Evolutionary conservation across 2,113 vertebrate species (phyloP).

Genomic region (Oreotragus oreotragus): DNA sequence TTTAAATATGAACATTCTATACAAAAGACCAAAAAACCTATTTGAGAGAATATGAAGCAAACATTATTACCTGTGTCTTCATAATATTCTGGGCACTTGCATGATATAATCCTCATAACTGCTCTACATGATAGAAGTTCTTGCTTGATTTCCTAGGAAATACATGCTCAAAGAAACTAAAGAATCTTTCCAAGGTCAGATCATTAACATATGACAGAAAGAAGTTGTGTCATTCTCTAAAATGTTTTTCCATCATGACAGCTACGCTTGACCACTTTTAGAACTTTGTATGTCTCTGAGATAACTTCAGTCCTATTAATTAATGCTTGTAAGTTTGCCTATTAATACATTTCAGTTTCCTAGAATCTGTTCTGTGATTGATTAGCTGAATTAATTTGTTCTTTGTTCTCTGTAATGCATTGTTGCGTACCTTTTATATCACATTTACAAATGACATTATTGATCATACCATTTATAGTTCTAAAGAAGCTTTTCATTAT

Average conservation of each 20-base stretch:
- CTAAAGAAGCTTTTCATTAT: not conserved
- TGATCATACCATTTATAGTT: not conserved
- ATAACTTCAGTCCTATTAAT: not conserved
- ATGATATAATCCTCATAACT: not conserved
- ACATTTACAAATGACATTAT: not conserved
- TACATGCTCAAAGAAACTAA: not conserved
- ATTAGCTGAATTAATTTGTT: constrained; percentile 14
- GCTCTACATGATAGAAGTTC: not conserved
- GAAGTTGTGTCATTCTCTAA: not conserved
- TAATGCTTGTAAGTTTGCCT: not conserved
- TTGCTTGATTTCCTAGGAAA: not conserved
- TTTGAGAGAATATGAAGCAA: not conserved
- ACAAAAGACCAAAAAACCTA: not conserved
- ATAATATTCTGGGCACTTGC: not conserved
- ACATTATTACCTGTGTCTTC: not conserved
- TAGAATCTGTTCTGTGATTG: not conserved
- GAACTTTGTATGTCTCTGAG: not conserved
- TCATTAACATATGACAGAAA: not conserved
- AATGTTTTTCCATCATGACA: not conserved
- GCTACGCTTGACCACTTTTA: not conserved
- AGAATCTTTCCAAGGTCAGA: not conserved
- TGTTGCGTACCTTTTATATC: not conserved
- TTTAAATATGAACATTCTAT: not conserved
- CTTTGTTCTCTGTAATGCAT: not conserved
- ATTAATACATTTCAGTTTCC: not conserved